These are phyloP conservation scores for Drosophila eugracilis DNA, from an alignment of 1,140 invertebrate genomes.

Conservation along the genomic window DNA sequence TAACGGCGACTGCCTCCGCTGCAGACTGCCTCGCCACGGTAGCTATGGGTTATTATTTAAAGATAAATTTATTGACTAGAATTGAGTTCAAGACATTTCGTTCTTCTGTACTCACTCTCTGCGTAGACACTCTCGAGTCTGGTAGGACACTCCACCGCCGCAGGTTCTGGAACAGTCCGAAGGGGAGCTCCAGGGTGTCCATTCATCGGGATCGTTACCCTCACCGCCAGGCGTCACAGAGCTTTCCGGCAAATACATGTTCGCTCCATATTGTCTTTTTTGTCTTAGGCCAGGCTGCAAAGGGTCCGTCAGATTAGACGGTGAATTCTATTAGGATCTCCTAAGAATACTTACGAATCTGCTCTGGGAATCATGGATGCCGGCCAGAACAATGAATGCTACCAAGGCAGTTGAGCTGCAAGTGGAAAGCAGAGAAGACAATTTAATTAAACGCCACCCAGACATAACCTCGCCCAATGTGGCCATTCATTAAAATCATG, in stretches of 20 bases:
- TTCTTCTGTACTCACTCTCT: conserved; percentile 85
- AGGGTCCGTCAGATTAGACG: background rate
- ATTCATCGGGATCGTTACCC: conserved; percentile 85
- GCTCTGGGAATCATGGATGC: conserved; percentile 68
- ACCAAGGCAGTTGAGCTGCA: conserved; percentile 84
- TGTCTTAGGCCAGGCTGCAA: conserved; percentile 87
- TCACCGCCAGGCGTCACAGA: conserved; percentile 89
- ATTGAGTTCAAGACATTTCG: too few species aligned
- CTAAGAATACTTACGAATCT: conserved; percentile 78
- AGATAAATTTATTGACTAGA: too few species aligned
- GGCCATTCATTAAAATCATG: conserved; percentile 56
- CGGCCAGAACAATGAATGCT: conserved; percentile 75
- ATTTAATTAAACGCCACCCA: conserved; percentile 50
- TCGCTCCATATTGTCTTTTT: conserved; percentile 90
- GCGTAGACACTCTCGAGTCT: conserved; percentile 89
- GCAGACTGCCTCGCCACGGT: conserved; percentile 87
- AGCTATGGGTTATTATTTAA: too few species aligned
- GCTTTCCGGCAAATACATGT: conserved; percentile 88
- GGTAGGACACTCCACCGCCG: conserved; percentile 93
- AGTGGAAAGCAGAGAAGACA: conserved; percentile 22
- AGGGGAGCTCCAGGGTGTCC: conserved; percentile 91
- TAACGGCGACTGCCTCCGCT: conserved; percentile 91
- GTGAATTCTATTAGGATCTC: too few species aligned
- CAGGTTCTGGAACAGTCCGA: conserved; percentile 94
- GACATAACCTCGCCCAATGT: conserved; percentile 10